Base-by-base conservation (phyloP, 2,797 vertebrate genomes). In the Halcyon smyrnensis region DNA sequence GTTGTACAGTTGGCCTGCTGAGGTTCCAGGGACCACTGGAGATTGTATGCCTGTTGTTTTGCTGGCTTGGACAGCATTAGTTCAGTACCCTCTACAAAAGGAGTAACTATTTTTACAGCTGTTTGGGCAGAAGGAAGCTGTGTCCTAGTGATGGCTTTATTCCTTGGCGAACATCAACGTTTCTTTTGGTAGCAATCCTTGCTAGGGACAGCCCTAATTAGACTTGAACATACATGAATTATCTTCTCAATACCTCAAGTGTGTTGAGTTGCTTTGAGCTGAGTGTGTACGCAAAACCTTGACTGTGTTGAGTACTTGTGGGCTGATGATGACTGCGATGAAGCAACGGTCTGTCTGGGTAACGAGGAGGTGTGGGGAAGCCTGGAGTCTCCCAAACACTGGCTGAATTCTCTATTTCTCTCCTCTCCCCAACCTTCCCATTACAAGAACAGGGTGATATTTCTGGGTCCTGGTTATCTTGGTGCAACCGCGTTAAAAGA, bases 111-210 rank as follows among this genome's bases (percentile, higher is more conserved):
- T 62, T 81, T 57, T 80, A 57, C 67, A 78, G 53, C 50, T 75
- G 48, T 68, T 90, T 54, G 69, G 57, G 48, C 69, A 88, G 92
- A 91, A 90, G 53, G 28, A 96, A 54, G 28, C 57, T 60, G 45
- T 64, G 62, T 67, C 50, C 56, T 34, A 78, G 27, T 37, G 30
- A 53, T 83, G 67, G 77, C 71, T 81, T 97, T 86, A 65, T 69
- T 95, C 53, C 68, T 90, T 94, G 89, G 75, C 83, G 89, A 65
- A 80, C 74, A 78, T 95, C 69, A 63, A 57, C 3, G 2, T 83
- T 88, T 87, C 17, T 64, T 95, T 95, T 79, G 34, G 65, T 91
- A 94, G 87, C 92, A 95, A 34, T 90, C 77, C 62, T 91, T 84
- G 84, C 69, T 87, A 74, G 77, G 67, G 93, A 56, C 77, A 92